Evolutionary conservation across 37 sponge, comb jelly and placozoan genomes (phyloP), one percentile per base, ranked within the genome.

Genomic region (Axinella damicornis): DNA sequence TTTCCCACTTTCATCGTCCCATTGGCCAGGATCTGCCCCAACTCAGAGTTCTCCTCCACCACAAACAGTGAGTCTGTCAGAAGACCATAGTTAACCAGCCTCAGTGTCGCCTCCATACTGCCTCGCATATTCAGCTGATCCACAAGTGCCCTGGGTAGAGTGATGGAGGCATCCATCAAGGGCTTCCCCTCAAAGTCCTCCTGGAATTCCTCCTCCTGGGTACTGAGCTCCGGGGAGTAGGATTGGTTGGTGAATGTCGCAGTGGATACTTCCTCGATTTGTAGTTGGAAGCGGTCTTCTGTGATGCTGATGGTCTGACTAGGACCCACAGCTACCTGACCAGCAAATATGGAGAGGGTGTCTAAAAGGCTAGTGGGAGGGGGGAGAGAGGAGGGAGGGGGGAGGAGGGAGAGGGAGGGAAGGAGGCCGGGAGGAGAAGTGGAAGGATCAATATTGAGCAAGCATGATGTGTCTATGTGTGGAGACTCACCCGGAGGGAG

Each of bases 1-100:
- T 57, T 76, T 27, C 77, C 77, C 18, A 76, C 36, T 0, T 35
- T 57, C 21, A 76, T 31, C 21, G 46, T 46, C 46, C 46, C 46
- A 46, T 46, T 46, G 46, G 4, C 46, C 46, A 46, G 46, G 4
- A 4, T 46, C 46, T 46, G 4, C 6, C 46, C 46, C 46, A 46
- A 46, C 46, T 12, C 9, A 4, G 46, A 46, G 46, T 31, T 31
- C 4, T 57, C 20, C 32, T 76, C 59, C 32, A 30, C n/a, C 30
- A 58, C 59, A 58, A 76, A 76, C 59, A 76, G 38, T 22, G n/a
- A n/a, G 36, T 76, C 77, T 2, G 32, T 35, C 60, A 33, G 61
- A 32, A 76, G 38, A 37, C 31, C 21, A 5, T 21, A 58, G 36
- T 59, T 55, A 2, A 17, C n/a, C 57, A 59, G 59, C 30, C 34